These are phyloP conservation scores for Numenius arquata DNA, from an alignment of 2,113 vertebrate genomes.

Conservation along the genomic window DNA sequence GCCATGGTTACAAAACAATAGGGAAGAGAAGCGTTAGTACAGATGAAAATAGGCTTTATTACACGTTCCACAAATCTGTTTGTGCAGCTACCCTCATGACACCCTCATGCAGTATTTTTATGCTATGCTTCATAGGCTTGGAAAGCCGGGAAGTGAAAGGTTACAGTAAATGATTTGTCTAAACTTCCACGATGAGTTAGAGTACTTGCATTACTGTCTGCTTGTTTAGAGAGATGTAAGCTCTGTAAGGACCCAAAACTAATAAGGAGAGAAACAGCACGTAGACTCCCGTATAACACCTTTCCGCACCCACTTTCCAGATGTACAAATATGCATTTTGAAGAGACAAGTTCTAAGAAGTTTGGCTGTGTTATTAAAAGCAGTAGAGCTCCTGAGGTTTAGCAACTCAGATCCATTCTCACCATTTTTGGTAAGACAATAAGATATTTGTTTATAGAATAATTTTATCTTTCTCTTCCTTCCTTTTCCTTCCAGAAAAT, in stretches of 20 bases:
- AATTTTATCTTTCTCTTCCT: not conserved
- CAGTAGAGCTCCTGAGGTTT: not conserved
- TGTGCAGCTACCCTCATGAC: not conserved
- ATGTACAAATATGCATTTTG: not conserved
- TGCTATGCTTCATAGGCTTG: not conserved
- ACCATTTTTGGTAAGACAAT: not conserved
- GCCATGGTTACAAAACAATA: not conserved
- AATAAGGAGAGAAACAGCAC: not conserved
- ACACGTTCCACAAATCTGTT: not conserved
- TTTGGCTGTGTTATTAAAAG: not conserved
- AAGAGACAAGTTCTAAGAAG: not conserved
- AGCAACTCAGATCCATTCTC: not conserved
- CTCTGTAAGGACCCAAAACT: not conserved
- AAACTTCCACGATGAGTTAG: not conserved
- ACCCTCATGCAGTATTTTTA: not conserved
- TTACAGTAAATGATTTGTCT: not conserved
- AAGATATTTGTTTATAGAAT: not conserved
- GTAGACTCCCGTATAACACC: rapidly evolving
- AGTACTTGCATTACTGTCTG: not conserved
- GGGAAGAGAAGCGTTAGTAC: not conserved
- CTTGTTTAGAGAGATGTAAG: not conserved
- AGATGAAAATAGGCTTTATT: not conserved
- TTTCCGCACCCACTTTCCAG: not conserved
- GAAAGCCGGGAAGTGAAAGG: not conserved
- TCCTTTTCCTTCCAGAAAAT: not conserved